phyloP scores from a whole-genome alignment of 2,888 invertebrate genomes.

The Ornithoptera priamus region DNA sequence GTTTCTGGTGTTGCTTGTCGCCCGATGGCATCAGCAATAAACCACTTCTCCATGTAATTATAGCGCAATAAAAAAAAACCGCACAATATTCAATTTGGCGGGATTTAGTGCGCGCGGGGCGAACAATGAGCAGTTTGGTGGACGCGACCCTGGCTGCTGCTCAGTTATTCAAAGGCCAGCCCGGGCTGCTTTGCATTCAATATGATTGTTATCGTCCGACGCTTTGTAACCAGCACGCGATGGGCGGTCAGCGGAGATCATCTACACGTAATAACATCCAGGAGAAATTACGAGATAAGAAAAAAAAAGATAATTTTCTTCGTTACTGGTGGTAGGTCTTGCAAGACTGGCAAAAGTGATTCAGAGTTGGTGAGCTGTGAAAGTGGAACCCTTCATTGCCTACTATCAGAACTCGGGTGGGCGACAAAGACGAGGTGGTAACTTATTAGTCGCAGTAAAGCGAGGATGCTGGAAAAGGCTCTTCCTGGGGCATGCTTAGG shows the following conservation, averaged over 20 bases:
- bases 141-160: conserved; percentile 24
- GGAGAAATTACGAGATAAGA: neutral
- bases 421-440: too few species aligned
- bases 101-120: conserved; percentile 22
- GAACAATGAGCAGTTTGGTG: conserved; percentile 32
- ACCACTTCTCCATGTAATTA: conserved; percentile 19
- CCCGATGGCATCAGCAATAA: conserved; percentile 1
- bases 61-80: conserved; percentile 19
- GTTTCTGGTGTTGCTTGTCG: neutral
- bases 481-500: too few species aligned
- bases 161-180: conserved; percentile 25
- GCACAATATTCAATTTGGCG: conserved; percentile 27
- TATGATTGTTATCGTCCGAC: conserved; percentile 47
- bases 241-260: conserved; percentile 28
- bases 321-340: too few species aligned
- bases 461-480: too few species aligned
- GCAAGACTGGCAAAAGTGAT: too few species aligned
- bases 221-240: conserved; percentile 34
- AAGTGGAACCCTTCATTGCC: too few species aligned
- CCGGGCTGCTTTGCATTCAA: conserved; percentile 47
- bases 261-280: conserved; percentile 17
- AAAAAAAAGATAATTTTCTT: too few species aligned
- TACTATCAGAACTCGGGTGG: too few species aligned
- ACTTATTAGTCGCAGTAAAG: too few species aligned
- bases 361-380: too few species aligned